Evolutionary conservation across 2,888 invertebrate genomes (phyloP).

Genomic region (Cloeon dipterum): DNA sequence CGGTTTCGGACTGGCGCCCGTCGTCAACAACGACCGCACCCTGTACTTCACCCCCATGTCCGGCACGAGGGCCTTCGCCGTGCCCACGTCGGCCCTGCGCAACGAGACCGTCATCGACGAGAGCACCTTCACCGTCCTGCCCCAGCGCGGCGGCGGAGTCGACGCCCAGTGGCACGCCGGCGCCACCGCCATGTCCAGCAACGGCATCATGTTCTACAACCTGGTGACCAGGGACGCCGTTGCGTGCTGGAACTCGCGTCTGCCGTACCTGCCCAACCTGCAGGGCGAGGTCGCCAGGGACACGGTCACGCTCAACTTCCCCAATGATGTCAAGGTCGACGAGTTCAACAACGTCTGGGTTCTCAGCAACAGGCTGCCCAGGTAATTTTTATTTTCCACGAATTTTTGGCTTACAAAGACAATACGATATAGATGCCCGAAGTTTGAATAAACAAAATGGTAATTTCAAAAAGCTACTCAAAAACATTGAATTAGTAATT

Average conservation of each 20-base stretch:
- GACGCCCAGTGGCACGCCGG: slow-evolving; percentile 31
- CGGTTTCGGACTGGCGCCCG: slow-evolving; percentile 45
- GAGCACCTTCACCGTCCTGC: slow-evolving; percentile 50
- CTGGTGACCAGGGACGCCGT: slow-evolving; percentile 50
- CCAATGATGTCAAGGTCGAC: slow-evolving; percentile 60
- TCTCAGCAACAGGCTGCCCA: slow-evolving; percentile 47
- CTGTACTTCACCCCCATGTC: slow-evolving; percentile 65
- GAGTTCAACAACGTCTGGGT: slow-evolving; percentile 55
- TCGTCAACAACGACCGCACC: slow-evolving; percentile 18
- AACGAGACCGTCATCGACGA: slow-evolving; percentile 30
- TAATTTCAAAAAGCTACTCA: too few relatives aligned
- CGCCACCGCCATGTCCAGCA: slow-evolving; percentile 32
- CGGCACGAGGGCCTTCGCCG: slow-evolving; percentile 53
- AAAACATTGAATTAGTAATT: too few relatives aligned
- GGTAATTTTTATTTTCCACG: too few relatives aligned
- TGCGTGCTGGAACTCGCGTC: slow-evolving; percentile 57
- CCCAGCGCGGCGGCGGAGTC: slow-evolving; percentile 23
- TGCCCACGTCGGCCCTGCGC: slow-evolving; percentile 21
- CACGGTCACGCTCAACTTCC: slow-evolving; percentile 42
- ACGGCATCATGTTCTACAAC: slow-evolving; percentile 55
- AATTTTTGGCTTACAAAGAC: too few relatives aligned
- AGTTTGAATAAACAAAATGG: too few relatives aligned
- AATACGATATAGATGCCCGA: too few relatives aligned
- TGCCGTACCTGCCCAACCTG: slow-evolving; percentile 23
- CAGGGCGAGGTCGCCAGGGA: slow-evolving; percentile 38